Percentiles rank a stretch among this genome's conserved stretches.
phyloP scores from a whole-genome alignment of 2,113 vertebrate species.

The Microcebus jonahi region DNA sequence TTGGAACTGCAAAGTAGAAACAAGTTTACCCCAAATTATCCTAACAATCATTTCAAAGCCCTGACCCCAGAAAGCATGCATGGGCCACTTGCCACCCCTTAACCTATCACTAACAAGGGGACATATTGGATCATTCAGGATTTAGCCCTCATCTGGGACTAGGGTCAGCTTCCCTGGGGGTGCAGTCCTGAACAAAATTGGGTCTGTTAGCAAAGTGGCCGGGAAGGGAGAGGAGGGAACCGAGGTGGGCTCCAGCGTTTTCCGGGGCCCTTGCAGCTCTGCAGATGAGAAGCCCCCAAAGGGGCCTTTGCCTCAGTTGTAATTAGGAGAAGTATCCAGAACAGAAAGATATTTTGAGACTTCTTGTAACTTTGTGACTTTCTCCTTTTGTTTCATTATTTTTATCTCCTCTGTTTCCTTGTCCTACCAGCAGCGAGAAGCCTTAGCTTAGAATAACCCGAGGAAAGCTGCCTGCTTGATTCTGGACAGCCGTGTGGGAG shows the following conservation, averaged over 20 bases:
- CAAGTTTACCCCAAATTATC: background rate
- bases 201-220: background rate
- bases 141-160: background rate
- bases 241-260: background rate
- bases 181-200: background rate
- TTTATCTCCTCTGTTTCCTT: slow-evolving; percentile 75
- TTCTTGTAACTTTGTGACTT: slow-evolving; percentile 55
- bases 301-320: background rate
- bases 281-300: background rate
- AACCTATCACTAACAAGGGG: background rate
- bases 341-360: slow-evolving; percentile 54
- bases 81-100: background rate
- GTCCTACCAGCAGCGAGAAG: slow-evolving; percentile 49
- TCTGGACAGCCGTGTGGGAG: background rate
- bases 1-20: background rate
- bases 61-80: background rate
- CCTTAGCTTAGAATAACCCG: slow-evolving; percentile 55
- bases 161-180: background rate
- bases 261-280: background rate
- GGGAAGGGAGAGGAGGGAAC: background rate
- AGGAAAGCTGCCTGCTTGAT: background rate
- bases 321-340: background rate
- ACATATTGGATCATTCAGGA: background rate
- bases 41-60: background rate
- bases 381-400: slow-evolving; percentile 71